phyloP scores from a whole-genome alignment of 2,797 vertebrate species.

The Pseudomugil tenellus region DNA sequence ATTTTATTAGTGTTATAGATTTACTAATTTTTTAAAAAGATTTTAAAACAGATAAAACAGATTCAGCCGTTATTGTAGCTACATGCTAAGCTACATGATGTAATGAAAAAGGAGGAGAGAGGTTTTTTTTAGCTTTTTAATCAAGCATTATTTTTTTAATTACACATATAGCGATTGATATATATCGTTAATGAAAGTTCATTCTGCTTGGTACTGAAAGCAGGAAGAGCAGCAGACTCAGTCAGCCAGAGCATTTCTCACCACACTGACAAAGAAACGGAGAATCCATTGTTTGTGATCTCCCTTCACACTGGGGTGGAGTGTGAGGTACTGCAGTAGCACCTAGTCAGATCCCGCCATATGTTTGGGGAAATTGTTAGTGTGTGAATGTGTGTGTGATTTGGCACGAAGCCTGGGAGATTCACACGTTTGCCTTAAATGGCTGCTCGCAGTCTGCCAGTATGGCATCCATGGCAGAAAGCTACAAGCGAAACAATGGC shows the following conservation, averaged over 20 bases:
- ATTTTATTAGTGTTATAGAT: too few relatives aligned
- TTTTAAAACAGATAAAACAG: too few relatives aligned
- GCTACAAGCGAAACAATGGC: slow-evolving; percentile 33
- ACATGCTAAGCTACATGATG: too few relatives aligned
- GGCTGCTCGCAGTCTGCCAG: slow-evolving; percentile 62
- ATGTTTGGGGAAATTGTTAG: slow-evolving; percentile 40
- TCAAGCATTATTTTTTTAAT: too few relatives aligned
- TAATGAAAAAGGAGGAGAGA: too few relatives aligned
- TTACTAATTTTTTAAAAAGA: too few relatives aligned
- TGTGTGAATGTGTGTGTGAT: slow-evolving; percentile 23
- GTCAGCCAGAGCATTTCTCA: neutral
- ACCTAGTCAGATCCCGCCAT: slow-evolving; percentile 65
- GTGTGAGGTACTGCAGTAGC: slow-evolving; percentile 55
- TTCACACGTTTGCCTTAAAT: slow-evolving; percentile 52
- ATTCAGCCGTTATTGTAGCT: too few relatives aligned
- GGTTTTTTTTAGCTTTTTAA: too few relatives aligned
- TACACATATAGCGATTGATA: too few relatives aligned
- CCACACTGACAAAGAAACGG: neutral
- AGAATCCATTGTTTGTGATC: slow-evolving; percentile 33
- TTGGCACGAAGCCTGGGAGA: slow-evolving; percentile 56
- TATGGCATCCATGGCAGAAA: slow-evolving; percentile 50
- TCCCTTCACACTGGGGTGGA: slow-evolving; percentile 51
- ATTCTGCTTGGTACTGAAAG: too few relatives aligned
- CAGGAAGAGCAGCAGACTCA: too few relatives aligned
- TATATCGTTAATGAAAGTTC: too few relatives aligned